Evolutionary conservation across 2,888 invertebrate genomes (phyloP), one percentile per base, ranked within the genome.

Genomic region (Terebella lapidaria): DNA sequence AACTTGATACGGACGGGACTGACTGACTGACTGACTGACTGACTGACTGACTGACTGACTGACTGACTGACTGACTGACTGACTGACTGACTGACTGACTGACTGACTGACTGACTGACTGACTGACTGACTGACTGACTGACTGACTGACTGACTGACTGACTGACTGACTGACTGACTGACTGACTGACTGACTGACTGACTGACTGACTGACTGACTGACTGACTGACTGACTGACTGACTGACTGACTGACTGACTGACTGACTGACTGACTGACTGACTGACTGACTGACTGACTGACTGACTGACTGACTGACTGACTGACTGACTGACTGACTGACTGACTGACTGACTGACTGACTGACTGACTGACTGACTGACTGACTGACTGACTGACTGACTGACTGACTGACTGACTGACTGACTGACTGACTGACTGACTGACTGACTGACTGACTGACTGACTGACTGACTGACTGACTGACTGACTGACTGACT

Each of bases 61-160:
- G 55, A 55, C 26, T 55, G 55, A 55, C 26, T 55, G 55, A 55
- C 26, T 55, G 55, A 55, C 26, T 55, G 55, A 55, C 26, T 55
- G 55, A 55, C 26, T 55, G 55, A 55, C 26, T 55, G 55, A 55
- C 26, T 55, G 55, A 55, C 26, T 55, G 55, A 55, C 26, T 25
- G 55, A 55, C 26, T 25, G 55, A 55, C 26, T 26, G 55, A 55
- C 26, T 26, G 42, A 55, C 26, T 26, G 42, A 55, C 26, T 55
- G 42, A 55, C 26, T 25, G 42, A 49, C 49, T 49, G 5, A 10
- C 49, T 49, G 18, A 49, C 26, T 55, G 42, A 55, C 26, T 55
- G 42, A 55, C 26, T 55, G 55, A 55, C 26, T 55, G 55, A 55
- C 26, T 55, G 55, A 55, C 26, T 55, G 55, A 55, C 26, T 25